A percentile compares a stretch with the other conserved stretches of the same genome.
Conservation (phyloP, 2,113 vertebrate genomes). For the Toxotes chatareus region DNA sequence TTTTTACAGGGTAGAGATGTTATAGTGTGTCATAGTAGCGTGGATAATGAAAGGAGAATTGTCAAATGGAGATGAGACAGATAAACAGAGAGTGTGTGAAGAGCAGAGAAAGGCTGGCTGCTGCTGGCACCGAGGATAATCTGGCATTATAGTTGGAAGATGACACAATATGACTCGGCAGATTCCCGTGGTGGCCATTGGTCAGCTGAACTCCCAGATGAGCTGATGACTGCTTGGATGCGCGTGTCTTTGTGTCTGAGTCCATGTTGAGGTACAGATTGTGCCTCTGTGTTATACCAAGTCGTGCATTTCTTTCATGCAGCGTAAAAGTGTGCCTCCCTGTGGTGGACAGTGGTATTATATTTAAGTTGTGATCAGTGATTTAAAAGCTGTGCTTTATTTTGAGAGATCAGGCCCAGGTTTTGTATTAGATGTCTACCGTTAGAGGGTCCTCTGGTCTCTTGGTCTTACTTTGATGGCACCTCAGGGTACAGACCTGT, state of each 20-base stretch:
- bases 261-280: slow-evolving; percentile 33
- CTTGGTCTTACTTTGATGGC: neutral
- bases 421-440: neutral
- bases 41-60: neutral
- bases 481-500: neutral
- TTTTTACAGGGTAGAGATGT: neutral
- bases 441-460: neutral
- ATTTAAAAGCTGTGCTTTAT: neutral
- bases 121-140: slow-evolving; percentile 41
- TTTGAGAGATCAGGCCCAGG: neutral
- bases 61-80: slow-evolving; percentile 22
- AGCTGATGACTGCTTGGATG: slow-evolving; percentile 27
- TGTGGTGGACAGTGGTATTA: slow-evolving; percentile 31
- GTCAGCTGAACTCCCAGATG: slow-evolving; percentile 49
- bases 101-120: slow-evolving; percentile 24
- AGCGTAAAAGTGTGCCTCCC: slow-evolving; percentile 32
- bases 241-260: slow-evolving; percentile 17
- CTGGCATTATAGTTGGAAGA: slow-evolving; percentile 64
- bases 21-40: neutral
- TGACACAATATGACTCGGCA: slow-evolving; percentile 61
- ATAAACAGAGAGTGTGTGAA: slow-evolving; percentile 24
- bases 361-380: neutral
- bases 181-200: slow-evolving; percentile 34
- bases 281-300: slow-evolving; percentile 3
- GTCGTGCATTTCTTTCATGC: neutral